These are phyloP conservation scores for Zeugodacus cucurbitae DNA, from an alignment of 1,140 invertebrate genomes.

Conservation along the genomic window DNA sequence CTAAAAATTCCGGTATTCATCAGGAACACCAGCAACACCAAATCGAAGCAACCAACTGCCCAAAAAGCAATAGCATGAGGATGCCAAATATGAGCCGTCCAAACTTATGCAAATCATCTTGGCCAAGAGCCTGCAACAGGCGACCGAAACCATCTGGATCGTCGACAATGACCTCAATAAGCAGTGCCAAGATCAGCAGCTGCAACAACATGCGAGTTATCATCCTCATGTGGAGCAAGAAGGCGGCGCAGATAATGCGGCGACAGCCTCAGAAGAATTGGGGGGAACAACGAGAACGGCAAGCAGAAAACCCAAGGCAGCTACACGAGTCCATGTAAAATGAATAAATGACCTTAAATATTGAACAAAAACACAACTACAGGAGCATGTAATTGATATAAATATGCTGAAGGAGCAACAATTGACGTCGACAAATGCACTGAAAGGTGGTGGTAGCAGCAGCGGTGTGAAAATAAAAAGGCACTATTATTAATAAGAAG, in stretches of 20 bases:
- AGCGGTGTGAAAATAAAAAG: background rate
- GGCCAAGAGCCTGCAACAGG: conserved; percentile 46
- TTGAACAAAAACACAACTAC: conserved; percentile 42
- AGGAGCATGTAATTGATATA: conserved; percentile 41
- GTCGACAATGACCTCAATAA: conserved; percentile 59
- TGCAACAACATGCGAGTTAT: too few relatives aligned
- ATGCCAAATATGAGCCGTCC: conserved; percentile 73
- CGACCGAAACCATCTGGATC: conserved; percentile 67
- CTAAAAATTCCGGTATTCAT: conserved; percentile 20
- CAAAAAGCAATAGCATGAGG: conserved; percentile 71
- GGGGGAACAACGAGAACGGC: too few relatives aligned
- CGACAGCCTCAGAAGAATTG: background rate
- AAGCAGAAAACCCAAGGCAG: background rate
- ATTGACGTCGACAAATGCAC: too few relatives aligned
- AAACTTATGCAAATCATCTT: conserved; percentile 69
- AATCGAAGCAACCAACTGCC: conserved; percentile 42
- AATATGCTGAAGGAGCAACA: conserved; percentile 37
- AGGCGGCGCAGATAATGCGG: background rate
- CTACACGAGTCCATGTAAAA: background rate
- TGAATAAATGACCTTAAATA: conserved; percentile 15
- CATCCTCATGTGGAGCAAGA: conserved; percentile 51
- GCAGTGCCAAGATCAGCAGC: conserved; percentile 42
- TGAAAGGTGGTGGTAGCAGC: background rate
- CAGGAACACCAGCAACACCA: conserved; percentile 38
- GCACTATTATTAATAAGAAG: background rate